phyloP scores from a whole-genome alignment of 2,888 invertebrate species.

The Ectemnius continuus region DNA sequence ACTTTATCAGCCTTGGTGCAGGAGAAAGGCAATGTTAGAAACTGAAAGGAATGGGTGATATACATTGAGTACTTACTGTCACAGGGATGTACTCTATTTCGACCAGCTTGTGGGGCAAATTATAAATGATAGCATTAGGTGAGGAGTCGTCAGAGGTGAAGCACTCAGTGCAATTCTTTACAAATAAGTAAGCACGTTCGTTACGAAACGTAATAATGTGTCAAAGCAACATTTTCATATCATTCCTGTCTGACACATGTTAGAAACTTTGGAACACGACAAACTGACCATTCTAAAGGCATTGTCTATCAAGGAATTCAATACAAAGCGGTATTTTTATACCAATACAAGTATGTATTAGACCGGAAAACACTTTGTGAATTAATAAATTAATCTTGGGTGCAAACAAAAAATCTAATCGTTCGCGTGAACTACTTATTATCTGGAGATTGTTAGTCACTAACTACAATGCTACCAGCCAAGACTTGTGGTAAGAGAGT shows the following conservation, averaged over 20 bases:
- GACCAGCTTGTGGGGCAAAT: constrained; percentile 82
- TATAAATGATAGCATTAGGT: constrained; percentile 70
- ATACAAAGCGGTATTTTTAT: no score
- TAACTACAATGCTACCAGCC: no score
- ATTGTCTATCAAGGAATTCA: no score
- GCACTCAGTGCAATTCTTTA: constrained; percentile 43
- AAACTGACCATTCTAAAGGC: no score
- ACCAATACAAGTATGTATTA: no score
- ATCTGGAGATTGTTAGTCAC: no score
- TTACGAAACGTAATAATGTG: constrained; percentile 20
- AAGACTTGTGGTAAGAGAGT: constrained; percentile 15
- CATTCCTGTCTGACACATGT: no score
- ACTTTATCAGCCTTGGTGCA: constrained; percentile 46
- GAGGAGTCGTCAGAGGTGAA: constrained; percentile 43
- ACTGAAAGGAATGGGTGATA: constrained; percentile 55
- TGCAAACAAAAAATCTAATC: no score
- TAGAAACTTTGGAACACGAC: no score
- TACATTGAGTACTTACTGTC: constrained; percentile 77
- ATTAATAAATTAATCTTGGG: no score
- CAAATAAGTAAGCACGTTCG: constrained; percentile 40
- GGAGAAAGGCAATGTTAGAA: constrained; percentile 42
- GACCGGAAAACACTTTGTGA: no score
- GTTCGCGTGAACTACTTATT: no score
- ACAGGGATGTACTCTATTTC: constrained; percentile 82
- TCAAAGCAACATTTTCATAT: background rate